Percentiles rank a stretch among this genome's conserved stretches.
phyloP scores from a whole-genome alignment of 1,140 invertebrate genomes.

The Brachionus koreanus region DNA sequence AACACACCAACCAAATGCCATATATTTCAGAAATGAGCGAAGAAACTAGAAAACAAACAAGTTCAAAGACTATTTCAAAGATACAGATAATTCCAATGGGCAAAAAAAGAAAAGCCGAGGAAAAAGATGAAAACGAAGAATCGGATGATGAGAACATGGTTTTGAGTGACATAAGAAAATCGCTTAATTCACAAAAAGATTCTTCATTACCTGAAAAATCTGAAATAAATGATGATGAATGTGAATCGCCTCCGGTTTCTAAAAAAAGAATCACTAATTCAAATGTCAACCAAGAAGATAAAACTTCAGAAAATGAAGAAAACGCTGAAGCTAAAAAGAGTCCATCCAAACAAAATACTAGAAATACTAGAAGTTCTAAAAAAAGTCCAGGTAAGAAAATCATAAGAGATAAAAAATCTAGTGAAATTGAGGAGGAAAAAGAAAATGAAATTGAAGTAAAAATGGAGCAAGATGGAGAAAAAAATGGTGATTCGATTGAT shows the following conservation, averaged over 20 bases:
- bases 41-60: background rate
- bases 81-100: background rate
- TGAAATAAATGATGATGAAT: background rate
- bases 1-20: background rate
- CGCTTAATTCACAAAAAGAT: background rate
- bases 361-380: background rate
- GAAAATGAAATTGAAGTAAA: background rate
- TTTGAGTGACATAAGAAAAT: slow-evolving; percentile 7
- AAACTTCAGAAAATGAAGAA: background rate
- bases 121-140: background rate
- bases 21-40: background rate
- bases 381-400: background rate
- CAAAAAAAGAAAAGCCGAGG: background rate
- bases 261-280: background rate
- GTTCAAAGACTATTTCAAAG: background rate
- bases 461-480: background rate
- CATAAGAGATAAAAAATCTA: background rate
- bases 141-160: slow-evolving; percentile 25
- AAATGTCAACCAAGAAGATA: background rate
- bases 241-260: background rate
- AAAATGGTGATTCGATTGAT: background rate
- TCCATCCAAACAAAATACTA: background rate
- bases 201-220: background rate
- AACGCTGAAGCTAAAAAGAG: background rate
- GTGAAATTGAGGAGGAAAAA: slow-evolving; percentile 2